Base-by-base conservation (phyloP, 2,797 vertebrate species). In the Glossophaga mutica region DNA sequence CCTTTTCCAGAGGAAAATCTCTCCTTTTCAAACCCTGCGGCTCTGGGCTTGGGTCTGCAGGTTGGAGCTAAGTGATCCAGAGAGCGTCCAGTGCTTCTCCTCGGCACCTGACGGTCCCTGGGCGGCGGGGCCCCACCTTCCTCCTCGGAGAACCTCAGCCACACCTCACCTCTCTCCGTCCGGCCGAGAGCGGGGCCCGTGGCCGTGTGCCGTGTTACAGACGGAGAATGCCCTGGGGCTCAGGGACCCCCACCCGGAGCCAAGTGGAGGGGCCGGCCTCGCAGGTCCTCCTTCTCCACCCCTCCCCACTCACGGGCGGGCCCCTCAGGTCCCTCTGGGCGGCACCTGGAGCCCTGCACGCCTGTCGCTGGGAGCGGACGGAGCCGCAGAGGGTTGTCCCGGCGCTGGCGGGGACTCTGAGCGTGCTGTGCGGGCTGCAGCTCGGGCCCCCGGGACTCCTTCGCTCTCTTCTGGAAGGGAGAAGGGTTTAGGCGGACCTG, bases 301-400 rank as follows among this genome's bases (percentile, higher is more conserved):
- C 57, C 48, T 44, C 48, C 29, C 32, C 7, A 14, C 0, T 26
- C 39, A 4, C 15, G 0, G 10, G 1, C 0, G 1, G 48, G 10
- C 29, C 2, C 2, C 0, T 0, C 0, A 46, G 19, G 21, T 55
- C 59, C 14, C 2, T 19, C 37, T 15, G 59, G 42, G 42, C 1
- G 6, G 14, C 6, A 10, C 77, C 77, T 12, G 9, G 48, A 34
- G 32, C 8, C 62, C 65, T 29, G 0, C 10, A 39, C 29, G 16
- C 14, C 32, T 26, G 3, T 24, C 52, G 46, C 11, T 1, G 2
- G 6, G 18, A 48, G 24, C 15, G 12, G 1, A 7, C 14, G 21
- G 22, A 57, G 11, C 50, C 1, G 18, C 16, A 18, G 67, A 48
- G 18, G 0, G 39, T 46, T 32, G 15, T 11, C 44, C 5, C 2